phyloP scores from a whole-genome alignment of 2,113 vertebrate species.

The Cyprinodon tularosa region DNA sequence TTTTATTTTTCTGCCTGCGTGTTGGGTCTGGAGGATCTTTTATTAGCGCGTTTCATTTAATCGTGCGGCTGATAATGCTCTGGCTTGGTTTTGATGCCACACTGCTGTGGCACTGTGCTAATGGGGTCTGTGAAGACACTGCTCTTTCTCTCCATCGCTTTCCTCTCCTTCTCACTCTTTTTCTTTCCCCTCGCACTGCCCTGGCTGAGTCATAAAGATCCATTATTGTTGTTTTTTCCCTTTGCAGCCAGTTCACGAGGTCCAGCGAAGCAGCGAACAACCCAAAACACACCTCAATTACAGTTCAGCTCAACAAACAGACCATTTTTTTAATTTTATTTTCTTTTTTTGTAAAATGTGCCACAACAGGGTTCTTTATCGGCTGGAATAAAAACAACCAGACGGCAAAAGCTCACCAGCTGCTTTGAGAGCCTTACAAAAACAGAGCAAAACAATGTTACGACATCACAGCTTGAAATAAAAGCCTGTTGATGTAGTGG shows the following conservation, averaged over 20 bases:
- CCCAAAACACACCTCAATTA: slow-evolving; percentile 74
- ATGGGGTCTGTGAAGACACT: slow-evolving; percentile 76
- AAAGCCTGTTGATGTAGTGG: slow-evolving; percentile 63
- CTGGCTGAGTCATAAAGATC: slow-evolving; percentile 71
- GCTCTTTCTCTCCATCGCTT: slow-evolving; percentile 52
- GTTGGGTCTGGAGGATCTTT: slow-evolving; percentile 78
- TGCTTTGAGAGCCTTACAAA: slow-evolving; percentile 52
- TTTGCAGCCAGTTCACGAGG: slow-evolving; percentile 66
- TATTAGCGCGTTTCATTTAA: slow-evolving; percentile 81
- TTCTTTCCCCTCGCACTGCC: slow-evolving; percentile 10
- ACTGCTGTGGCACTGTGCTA: slow-evolving; percentile 78
- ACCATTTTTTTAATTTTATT: slow-evolving; percentile 20
- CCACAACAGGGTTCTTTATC: slow-evolving; percentile 70
- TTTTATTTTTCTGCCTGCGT: slow-evolving; percentile 21
- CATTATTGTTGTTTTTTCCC: slow-evolving; percentile 64
- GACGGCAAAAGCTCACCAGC: slow-evolving; percentile 58
- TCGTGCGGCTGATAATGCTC: slow-evolving; percentile 78
- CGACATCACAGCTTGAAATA: slow-evolving; percentile 61
- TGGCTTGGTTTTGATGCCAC: slow-evolving; percentile 70
- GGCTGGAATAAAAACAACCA: slow-evolving; percentile 67
- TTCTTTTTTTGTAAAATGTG: slow-evolving; percentile 32
- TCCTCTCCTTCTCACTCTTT: slow-evolving; percentile 26
- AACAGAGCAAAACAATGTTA: slow-evolving; percentile 66
- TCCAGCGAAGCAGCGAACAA: slow-evolving; percentile 67
- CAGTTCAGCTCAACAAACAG: slow-evolving; percentile 61